Evolutionary conservation across 2,797 vertebrate species (phyloP), one percentile per base, ranked within the genome.

Genomic region (Phylloscopus collybita): DNA sequence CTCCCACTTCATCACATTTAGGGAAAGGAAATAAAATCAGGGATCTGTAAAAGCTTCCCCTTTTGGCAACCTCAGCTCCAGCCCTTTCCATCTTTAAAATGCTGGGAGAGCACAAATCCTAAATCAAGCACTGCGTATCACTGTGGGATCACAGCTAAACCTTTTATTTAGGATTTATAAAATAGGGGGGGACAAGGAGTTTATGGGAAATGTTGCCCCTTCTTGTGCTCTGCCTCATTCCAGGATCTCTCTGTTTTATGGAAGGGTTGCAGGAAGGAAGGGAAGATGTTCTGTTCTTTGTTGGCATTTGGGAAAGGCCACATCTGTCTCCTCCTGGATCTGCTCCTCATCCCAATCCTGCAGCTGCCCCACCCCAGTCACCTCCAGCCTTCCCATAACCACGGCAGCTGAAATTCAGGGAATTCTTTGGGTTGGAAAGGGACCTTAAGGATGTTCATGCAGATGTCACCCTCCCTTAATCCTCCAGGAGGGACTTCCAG

Each of bases 21-120:
- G 67, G 17, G 53, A 18, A 45, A 51, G 34, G 57, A 74, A 88
- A 88, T 76, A 49, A 88, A 86, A 57, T 1, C 56, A 6, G 66
- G 79, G 90, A 92, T 93, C 91, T 91, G 91, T 32, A 60, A 91
- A 92, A 1, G 38, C n/a, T 85, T 65, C 57, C 40, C 38, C 49
- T 73, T 57, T 23, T 10, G 50, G 72, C 65, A 87, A 54, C 51
- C 32, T 53, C 90, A 40, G 53, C 45, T 73, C 61, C 80, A 86
- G 86, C 67, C 57, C 36, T 53, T 70, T 81, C 88, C 36, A 5
- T 60, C 71, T 86, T 91, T 87, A 79, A 80, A 61, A 40, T 13
- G 78, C 51, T 47, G 9, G 42, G 42, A 36, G 53, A 42, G 29
- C 8, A 62, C 71, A 93, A 94, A 97, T 92, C 82, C 88, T 44